Evolutionary conservation across 2,888 invertebrate genomes (phyloP).

Genomic region (Pristionchus mayeri): DNA sequence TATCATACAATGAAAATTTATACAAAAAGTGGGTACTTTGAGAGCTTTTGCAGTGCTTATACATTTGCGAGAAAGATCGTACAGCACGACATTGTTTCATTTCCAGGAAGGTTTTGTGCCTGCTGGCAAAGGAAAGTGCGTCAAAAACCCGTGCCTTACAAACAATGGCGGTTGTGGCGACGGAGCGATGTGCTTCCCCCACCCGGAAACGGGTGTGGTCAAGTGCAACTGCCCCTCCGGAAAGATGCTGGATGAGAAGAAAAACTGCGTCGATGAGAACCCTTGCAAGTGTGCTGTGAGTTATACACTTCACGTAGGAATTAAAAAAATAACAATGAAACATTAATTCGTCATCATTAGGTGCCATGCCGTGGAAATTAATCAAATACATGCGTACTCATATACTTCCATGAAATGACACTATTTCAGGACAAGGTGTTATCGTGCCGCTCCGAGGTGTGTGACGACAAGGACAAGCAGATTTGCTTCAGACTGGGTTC

Average conservation of each 20-base stretch:
- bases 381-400: background rate
- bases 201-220: constrained; percentile 4
- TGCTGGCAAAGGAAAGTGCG: constrained; percentile 30
- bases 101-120: background rate
- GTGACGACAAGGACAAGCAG: constrained; percentile 12
- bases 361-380: background rate
- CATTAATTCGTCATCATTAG: no score
- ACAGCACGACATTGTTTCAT: no score
- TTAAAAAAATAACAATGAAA: no score
- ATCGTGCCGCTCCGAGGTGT: constrained; percentile 37
- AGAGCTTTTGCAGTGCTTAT: background rate
- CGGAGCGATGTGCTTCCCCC: constrained; percentile 21
- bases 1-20: no score
- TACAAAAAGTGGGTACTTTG: no score
- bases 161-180: constrained; percentile 49
- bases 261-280: constrained; percentile 38
- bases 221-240: constrained; percentile 41
- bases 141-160: constrained; percentile 30
- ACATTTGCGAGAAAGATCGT: no score
- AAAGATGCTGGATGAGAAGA: constrained; percentile 30
- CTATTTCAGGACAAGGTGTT: background rate
- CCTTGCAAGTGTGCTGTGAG: constrained; percentile 48
- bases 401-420: no score
- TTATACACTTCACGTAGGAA: background rate
- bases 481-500: constrained; percentile 32